Evolutionary conservation across 1,140 invertebrate species (phyloP), one percentile per base, ranked within the genome.

Genomic region (Pseudomyrmex gracilis): DNA sequence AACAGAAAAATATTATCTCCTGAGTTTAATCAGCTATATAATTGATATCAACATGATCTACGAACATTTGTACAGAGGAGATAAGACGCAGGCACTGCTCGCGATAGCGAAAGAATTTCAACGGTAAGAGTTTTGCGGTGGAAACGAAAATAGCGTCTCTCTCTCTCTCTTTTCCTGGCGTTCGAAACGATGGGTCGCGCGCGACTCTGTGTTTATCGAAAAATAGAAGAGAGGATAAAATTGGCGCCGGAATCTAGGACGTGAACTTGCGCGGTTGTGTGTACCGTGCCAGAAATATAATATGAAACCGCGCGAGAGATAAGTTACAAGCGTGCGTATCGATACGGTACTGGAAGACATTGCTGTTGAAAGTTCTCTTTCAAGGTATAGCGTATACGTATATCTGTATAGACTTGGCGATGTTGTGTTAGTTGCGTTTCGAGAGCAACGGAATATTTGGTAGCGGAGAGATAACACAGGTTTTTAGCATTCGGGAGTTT

Each of bases 301-400:
- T 47, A 60, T 45, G 74, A 60, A 68, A 47, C 20, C 66, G 34
- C 34, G 34, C 34, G 49, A 51, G 76, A 47, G 45, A 80, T 49
- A 80, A 80, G 66, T 71, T 78, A 78, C 64, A 45, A 13, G 53
- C 34, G 66, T 45, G 49, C 34, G 53, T 71, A 61, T 80, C 66
- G 76, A 68, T 57, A 47, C 51, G n/a, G 10, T 9, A 13, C 17
- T 4, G n/a, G 4, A 66, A 61, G 20, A 20, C 58, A 60, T 51
- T 43, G 12, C 12, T 4, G 12, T n/a, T n/a, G 60, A 15, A 66
- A 15, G 12, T 13, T 17, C 51, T 45, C 10, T 24, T 47, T 63
- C 34, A 34, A 55, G 43, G n/a, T n/a, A n/a, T 7, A 20, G 15
- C 7, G n/a, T n/a, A 17, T 15, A 20, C 57, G 20, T 74, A 10